Conservation (phyloP, 2,797 vertebrate genomes). For the Microctenopoma stevenorrisi region DNA sequence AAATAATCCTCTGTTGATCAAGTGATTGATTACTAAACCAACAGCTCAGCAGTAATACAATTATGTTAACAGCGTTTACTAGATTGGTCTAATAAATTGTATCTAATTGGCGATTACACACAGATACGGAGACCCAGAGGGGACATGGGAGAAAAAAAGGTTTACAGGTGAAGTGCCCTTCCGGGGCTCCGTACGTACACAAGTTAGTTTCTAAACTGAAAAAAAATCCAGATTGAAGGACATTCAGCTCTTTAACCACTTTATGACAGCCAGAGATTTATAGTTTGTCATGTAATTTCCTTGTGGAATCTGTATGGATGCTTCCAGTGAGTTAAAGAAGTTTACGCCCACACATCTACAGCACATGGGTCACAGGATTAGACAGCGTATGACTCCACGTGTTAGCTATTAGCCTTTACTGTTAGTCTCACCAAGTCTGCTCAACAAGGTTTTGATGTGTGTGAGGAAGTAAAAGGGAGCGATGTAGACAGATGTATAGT, state of each 20-base stretch:
- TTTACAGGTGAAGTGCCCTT: no score
- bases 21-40: no score
- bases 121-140: no score
- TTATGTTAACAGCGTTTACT: not conserved
- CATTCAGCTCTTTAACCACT: no score
- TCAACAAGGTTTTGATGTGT: constrained; percentile 68
- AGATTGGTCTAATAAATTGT: not conserved
- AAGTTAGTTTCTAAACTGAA: not conserved
- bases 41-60: not conserved
- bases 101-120: not conserved
- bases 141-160: no score
- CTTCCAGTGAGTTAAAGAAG: constrained; percentile 14
- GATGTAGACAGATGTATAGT: not conserved
- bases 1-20: no score
- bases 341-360: constrained; percentile 18
- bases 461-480: constrained; percentile 17
- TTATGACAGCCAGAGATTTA: not conserved
- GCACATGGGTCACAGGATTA: constrained; percentile 37
- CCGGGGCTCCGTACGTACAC: no score
- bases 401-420: constrained; percentile 66
- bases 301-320: constrained; percentile 7
- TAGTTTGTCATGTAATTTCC: not conserved
- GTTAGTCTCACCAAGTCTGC: constrained; percentile 62
- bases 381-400: constrained; percentile 49
- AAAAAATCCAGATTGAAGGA: not conserved